Base-by-base conservation (phyloP, 2,888 invertebrate genomes). In the Argyra leucocephala region DNA sequence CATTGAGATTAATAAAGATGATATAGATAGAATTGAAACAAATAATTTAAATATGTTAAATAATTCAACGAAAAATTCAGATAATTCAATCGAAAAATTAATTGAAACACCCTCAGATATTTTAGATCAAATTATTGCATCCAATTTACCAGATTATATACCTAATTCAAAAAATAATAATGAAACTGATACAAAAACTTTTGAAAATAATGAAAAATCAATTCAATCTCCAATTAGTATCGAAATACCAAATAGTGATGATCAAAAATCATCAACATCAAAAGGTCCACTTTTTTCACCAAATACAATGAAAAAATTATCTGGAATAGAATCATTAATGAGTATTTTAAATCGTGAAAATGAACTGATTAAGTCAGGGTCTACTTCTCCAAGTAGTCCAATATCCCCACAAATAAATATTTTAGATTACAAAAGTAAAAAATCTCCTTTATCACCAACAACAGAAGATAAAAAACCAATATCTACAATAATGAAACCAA, bases 321-420 rank as follows among this genome's bases (percentile, higher is more conserved):
- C 48, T 2, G 65, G 76, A 22, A 74, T 72, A 59, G 76, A 76
- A 9, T 76, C 76, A 4, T 76, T 76, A 63, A 76, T 76, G 64
- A 73, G 74, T 67, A 76, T 76, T 9, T 76, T 76, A 57, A 76
- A 76, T 63, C 76, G 76, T 64, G 76, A 76, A 66, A 74, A 74
- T 7, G 67, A 59, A 10, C 9, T 23, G 21, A 59, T 22, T 22
- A 59, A 23, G 22, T 23, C 59, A 1, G 7, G 22, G 5, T 10
- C 22, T 5, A 15, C 59, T 12, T 21, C 59, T 15, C 23, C 23
- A 2, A 1, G 5, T 23, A 21, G 21, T 15, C 65, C 65, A 37
- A 36, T 66, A 15, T 18, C 48, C 18, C 9, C n/a, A 57, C 26
- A 66, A 63, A 36, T 24, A 9, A 24, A 65, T 62, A 22, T 58